Conservation (phyloP, 2,797 vertebrate genomes). For the Neosilurus hyrtlii region DNA sequence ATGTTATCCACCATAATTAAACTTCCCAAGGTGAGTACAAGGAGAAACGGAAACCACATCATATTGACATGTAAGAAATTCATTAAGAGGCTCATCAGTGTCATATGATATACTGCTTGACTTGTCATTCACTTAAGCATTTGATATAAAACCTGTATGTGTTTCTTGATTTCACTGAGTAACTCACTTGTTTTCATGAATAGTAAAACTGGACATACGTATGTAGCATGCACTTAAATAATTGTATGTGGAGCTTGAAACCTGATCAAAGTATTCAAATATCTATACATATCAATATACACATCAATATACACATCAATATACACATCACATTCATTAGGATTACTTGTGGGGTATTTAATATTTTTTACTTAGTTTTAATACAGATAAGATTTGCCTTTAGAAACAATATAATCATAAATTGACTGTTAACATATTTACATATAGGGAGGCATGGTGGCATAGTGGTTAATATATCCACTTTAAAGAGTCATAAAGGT, state of each 20-base stretch:
- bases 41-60: constrained; percentile 73
- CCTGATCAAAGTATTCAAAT: neutral
- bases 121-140: constrained; percentile 64
- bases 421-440: too few relatives aligned
- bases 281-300: too few relatives aligned
- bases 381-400: neutral
- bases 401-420: neutral
- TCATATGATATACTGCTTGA: constrained; percentile 69
- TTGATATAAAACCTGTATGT: constrained; percentile 46
- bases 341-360: neutral
- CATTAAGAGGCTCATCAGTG: constrained; percentile 70
- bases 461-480: too few relatives aligned
- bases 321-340: neutral
- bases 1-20: constrained; percentile 75
- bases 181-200: constrained; percentile 18
- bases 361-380: neutral
- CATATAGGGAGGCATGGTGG: too few relatives aligned
- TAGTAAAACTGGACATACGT: neutral
- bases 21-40: constrained; percentile 76
- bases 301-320: too few relatives aligned
- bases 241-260: neutral
- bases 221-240: constrained; percentile 12
- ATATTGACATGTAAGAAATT: constrained; percentile 74
- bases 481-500: too few relatives aligned
- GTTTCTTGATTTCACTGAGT: constrained; percentile 40